Conservation (phyloP, 2,888 invertebrate species). For the Agonopterix alstromeriana region DNA sequence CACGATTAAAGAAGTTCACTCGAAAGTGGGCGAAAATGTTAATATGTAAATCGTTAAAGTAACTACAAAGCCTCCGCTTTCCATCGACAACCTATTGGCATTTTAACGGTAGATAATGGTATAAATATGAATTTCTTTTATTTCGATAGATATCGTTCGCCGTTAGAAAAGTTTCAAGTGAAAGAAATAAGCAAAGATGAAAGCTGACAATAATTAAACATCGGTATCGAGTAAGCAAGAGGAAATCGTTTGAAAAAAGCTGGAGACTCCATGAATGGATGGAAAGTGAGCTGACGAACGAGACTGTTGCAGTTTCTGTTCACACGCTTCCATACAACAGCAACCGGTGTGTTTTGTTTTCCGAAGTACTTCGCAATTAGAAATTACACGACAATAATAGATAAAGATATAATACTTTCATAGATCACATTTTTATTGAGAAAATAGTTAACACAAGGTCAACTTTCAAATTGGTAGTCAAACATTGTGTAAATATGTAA, state of each 20-base stretch:
- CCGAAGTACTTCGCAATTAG: slow-evolving; percentile 30
- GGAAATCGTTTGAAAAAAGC: slow-evolving; percentile 70
- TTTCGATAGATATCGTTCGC: slow-evolving; percentile 4
- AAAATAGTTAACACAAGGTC: too few species aligned
- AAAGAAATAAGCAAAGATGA: slow-evolving; percentile 45
- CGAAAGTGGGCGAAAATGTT: slow-evolving; percentile 5
- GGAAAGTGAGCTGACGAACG: slow-evolving; percentile 66
- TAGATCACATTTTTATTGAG: too few species aligned
- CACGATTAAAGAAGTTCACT: slow-evolving; percentile 2
- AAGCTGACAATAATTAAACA: slow-evolving; percentile 54
- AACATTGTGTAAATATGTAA: not conserved
- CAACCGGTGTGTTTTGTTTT: slow-evolving; percentile 35
- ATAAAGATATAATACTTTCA: not conserved
- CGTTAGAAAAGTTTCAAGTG: slow-evolving; percentile 10
- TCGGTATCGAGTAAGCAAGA: slow-evolving; percentile 34
- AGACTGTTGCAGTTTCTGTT: slow-evolving; percentile 60
- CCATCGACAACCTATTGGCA: not conserved
- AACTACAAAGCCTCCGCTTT: not conserved
- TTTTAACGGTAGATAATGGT: not conserved
- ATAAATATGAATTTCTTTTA: not conserved
- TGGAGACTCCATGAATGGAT: slow-evolving; percentile 65
- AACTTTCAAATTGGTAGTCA: not conserved
- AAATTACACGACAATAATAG: slow-evolving; percentile 14
- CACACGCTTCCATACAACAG: slow-evolving; percentile 56
- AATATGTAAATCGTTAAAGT: not conserved